phyloP scores from a whole-genome alignment of 2,113 vertebrate species.

The Brachionichthys hirsutus region DNA sequence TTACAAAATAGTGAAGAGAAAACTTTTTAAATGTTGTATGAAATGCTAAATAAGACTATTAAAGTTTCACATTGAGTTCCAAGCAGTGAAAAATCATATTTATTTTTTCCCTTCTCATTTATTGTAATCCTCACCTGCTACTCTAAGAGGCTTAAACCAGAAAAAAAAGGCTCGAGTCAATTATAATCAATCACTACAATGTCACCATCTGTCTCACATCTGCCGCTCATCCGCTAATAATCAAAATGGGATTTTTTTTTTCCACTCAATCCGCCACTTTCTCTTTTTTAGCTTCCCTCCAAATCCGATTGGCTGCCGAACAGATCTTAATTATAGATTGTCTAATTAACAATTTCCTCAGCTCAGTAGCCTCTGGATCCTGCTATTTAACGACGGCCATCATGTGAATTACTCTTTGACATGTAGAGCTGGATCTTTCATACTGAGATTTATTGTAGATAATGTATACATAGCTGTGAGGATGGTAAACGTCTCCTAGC shows the following conservation, averaged over 20 bases:
- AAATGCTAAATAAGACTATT: constrained; percentile 31
- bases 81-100: not conserved
- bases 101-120: not conserved
- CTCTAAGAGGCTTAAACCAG: constrained; percentile 18
- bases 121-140: constrained; percentile 1
- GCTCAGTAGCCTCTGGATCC: constrained; percentile 59
- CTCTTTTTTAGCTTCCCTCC: constrained; percentile 16
- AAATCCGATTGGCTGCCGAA: constrained; percentile 60
- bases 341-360: constrained; percentile 73
- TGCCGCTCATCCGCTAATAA: constrained; percentile 66
- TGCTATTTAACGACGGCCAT: constrained; percentile 41
- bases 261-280: accelerated
- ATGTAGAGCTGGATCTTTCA: constrained; percentile 27
- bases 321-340: constrained; percentile 78
- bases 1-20: not conserved
- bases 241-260: constrained; percentile 43
- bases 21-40: constrained; percentile 6
- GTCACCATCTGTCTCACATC: constrained; percentile 66
- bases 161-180: constrained; percentile 33
- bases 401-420: constrained; percentile 41
- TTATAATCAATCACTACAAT: constrained; percentile 39
- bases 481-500: constrained; percentile 4
- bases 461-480: constrained; percentile 32
- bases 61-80: constrained; percentile 38
- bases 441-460: constrained; percentile 32